Conservation (phyloP, 2,888 invertebrate genomes). For the Trachelus tabidus region DNA sequence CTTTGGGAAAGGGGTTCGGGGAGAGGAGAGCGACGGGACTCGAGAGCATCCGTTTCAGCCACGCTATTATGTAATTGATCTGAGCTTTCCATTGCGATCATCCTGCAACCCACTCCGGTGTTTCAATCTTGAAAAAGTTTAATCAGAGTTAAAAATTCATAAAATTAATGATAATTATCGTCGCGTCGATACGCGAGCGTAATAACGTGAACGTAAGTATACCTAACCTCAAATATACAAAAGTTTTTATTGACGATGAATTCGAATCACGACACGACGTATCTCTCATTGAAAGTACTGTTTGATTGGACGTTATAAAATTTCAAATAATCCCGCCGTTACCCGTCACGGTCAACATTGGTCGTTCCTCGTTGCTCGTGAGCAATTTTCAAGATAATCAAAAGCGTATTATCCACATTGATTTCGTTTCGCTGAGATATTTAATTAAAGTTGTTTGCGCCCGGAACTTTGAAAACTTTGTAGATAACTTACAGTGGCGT, state of each 20-base stretch:
- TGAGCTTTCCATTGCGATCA: conserved; percentile 51
- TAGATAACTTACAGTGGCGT: conserved; percentile 56
- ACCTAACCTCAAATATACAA: not conserved
- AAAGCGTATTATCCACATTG: conserved; percentile 47
- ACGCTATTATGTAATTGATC: conserved; percentile 61
- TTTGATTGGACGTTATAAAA: not conserved
- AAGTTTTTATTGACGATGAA: not conserved
- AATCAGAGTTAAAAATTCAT: not conserved
- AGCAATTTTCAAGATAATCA: conserved; percentile 43
- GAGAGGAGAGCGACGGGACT: conserved; percentile 13
- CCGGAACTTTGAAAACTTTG: conserved; percentile 55
- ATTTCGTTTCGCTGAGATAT: conserved; percentile 51
- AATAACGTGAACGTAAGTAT: not conserved
- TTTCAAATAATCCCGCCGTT: not conserved
- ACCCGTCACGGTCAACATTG: not conserved
- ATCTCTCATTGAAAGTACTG: not conserved
- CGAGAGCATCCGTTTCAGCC: conserved; percentile 57
- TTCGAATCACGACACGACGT: not conserved
- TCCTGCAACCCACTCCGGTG: conserved; percentile 33
- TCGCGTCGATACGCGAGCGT: not conserved
- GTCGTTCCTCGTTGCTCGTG: not conserved
- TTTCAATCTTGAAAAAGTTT: not conserved
- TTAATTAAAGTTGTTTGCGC: conserved; percentile 63
- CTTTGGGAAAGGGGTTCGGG: conserved; percentile 56
- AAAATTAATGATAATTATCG: not conserved